Percentiles rank a stretch among this genome's conserved stretches.
phyloP scores from a whole-genome alignment of 92 coral and sea anemone species.

The Actinernus sp. region DNA sequence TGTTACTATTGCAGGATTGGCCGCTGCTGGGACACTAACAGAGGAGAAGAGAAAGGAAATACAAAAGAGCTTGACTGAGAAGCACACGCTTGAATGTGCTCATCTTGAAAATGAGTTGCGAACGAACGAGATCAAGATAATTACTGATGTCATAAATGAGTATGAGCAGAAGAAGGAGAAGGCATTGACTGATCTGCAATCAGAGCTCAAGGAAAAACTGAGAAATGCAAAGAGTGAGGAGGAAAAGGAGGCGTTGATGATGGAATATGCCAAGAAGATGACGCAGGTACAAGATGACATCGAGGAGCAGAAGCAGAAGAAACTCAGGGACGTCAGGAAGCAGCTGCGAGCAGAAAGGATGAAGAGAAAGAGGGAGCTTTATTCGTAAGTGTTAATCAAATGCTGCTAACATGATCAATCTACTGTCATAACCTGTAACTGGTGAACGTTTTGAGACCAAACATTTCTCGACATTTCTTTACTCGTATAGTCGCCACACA shows the following conservation, averaged over 20 bases:
- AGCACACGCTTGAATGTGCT: slow-evolving; percentile 97
- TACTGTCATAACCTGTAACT: no score
- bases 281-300: slow-evolving; percentile 71
- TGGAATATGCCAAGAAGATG: slow-evolving; percentile 87
- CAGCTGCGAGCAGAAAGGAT: slow-evolving; percentile 80
- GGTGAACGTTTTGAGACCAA: no score
- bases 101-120: slow-evolving; percentile 92
- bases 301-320: slow-evolving; percentile 83
- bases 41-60: slow-evolving; percentile 93
- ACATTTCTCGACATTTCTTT: no score
- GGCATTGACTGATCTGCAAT: slow-evolving; percentile 68
- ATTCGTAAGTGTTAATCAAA: slow-evolving; percentile 63
- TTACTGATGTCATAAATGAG: slow-evolving; percentile 87
- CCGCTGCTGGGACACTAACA: slow-evolving; percentile 83
- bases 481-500: slow-evolving; percentile 90
- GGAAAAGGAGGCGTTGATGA: slow-evolving; percentile 80
- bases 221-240: slow-evolving; percentile 74
- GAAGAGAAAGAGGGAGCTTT: slow-evolving; percentile 87
- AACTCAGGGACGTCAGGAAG: slow-evolving; percentile 85
- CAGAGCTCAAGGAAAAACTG: slow-evolving; percentile 75
- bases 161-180: slow-evolving; percentile 86
- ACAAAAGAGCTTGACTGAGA: slow-evolving; percentile 84
- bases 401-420: no score
- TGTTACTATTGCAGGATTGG: slow-evolving; percentile 89
- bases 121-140: slow-evolving; percentile 86